Conservation (phyloP, 1,140 invertebrate genomes). For the Aphelinus certus region DNA sequence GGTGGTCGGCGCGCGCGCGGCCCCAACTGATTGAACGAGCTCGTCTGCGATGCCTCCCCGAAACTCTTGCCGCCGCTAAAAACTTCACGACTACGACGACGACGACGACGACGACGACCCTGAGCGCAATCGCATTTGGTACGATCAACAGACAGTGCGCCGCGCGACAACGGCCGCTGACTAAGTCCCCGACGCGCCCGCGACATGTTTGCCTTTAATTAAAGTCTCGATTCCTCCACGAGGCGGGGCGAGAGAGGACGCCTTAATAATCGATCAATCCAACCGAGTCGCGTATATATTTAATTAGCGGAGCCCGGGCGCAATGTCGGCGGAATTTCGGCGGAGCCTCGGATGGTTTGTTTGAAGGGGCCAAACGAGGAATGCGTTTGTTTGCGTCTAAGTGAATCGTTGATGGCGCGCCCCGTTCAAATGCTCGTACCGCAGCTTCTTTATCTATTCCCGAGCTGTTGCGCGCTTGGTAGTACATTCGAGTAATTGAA, state of each 20-base stretch:
- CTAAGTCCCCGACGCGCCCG: background rate
- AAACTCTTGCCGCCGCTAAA: no score
- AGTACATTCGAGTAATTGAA: no score
- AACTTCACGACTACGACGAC: no score
- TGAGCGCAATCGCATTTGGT: background rate
- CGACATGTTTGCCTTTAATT: conserved; percentile 64
- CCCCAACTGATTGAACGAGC: background rate
- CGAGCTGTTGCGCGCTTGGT: no score
- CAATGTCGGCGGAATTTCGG: background rate
- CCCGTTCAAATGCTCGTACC: no score
- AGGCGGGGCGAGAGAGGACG: conserved; percentile 42
- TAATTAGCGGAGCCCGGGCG: conserved; percentile 49
- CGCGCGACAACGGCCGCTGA: no score
- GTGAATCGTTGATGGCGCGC: conserved; percentile 28
- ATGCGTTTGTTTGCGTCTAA: conserved; percentile 4
- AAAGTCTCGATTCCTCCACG: conserved; percentile 53
- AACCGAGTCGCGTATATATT: conserved; percentile 45
- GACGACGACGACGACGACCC: no score
- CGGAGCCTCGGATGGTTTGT: background rate
- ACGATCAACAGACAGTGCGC: conserved; percentile 3
- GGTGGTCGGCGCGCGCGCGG: background rate
- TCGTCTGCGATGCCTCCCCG: no score
- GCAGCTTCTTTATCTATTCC: no score
- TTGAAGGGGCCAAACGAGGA: background rate
- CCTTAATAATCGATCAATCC: conserved; percentile 64